Conservation (phyloP, 2,888 invertebrate species). For the Quadroppia sp. region DNA sequence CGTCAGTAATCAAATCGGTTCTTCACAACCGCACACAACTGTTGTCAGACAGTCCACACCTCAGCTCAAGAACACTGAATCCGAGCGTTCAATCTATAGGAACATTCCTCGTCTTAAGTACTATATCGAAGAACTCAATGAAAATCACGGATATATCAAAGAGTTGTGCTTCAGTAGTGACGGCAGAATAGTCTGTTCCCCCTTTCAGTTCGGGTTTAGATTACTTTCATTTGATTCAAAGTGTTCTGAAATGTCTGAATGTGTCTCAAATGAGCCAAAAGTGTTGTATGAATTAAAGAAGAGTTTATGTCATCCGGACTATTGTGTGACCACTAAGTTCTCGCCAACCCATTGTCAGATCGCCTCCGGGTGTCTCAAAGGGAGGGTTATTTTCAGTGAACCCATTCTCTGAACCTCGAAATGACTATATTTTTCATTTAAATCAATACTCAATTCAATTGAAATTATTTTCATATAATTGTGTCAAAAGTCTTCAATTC, state of each 20-base stretch:
- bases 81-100: slow-evolving; percentile 61
- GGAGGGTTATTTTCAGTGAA: slow-evolving; percentile 84
- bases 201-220: slow-evolving; percentile 79
- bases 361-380: slow-evolving; percentile 83
- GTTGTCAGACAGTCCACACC: not conserved
- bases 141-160: slow-evolving; percentile 86
- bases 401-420: slow-evolving; percentile 55
- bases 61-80: slow-evolving; percentile 43
- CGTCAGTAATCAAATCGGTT: slow-evolving; percentile 19
- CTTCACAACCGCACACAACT: slow-evolving; percentile 28
- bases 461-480: no score
- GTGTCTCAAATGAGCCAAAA: slow-evolving; percentile 58
- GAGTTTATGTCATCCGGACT: slow-evolving; percentile 71
- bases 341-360: slow-evolving; percentile 78
- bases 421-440: no score
- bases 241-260: slow-evolving; percentile 72
- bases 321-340: slow-evolving; percentile 83
- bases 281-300: slow-evolving; percentile 64
- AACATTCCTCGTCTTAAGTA: slow-evolving; percentile 75
- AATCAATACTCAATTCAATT: no score
- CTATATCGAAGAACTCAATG: slow-evolving; percentile 78
- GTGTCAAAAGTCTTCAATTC: no score
- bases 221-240: slow-evolving; percentile 71
- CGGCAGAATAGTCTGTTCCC: slow-evolving; percentile 83
- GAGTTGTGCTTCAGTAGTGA: slow-evolving; percentile 86